A percentile compares a stretch with the other conserved stretches of the same genome.
Evolutionary conservation across 1,140 invertebrate species (phyloP).

Genomic region (Drosophila kepulauana): DNA sequence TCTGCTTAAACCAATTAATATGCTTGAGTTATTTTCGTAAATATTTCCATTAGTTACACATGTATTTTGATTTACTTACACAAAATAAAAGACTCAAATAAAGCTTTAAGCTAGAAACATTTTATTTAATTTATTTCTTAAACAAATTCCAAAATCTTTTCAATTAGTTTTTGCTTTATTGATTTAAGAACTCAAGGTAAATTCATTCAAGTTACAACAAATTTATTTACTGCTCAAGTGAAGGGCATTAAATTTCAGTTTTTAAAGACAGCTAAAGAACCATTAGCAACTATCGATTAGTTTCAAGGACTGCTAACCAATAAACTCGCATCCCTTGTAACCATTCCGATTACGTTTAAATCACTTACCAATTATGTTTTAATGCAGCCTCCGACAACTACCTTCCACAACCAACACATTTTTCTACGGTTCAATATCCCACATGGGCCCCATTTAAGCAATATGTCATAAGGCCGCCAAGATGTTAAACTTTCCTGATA

Average conservation of each 20-base stretch:
- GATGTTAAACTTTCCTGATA: conserved; percentile 72
- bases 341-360: conserved; percentile 16
- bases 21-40: too few species aligned
- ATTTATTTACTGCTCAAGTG: neutral
- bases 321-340: neutral
- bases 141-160: neutral
- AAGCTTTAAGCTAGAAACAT: too few species aligned
- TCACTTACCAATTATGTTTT: conserved; percentile 61
- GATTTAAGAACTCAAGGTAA: too few species aligned
- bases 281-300: neutral
- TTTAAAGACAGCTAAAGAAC: neutral
- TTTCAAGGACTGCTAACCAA: neutral
- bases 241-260: neutral
- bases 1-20: too few species aligned
- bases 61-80: too few species aligned
- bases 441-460: conserved; percentile 77
- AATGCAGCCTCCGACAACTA: conserved; percentile 37
- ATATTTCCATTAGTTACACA: too few species aligned
- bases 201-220: too few species aligned
- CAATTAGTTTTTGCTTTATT: too few species aligned
- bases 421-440: conserved; percentile 48
- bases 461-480: conserved; percentile 79
- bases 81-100: too few species aligned
- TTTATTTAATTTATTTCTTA: too few species aligned
- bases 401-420: conserved; percentile 4